Base-by-base conservation (phyloP, 1,140 invertebrate genomes). In the Cyphomyrmex costatus region DNA sequence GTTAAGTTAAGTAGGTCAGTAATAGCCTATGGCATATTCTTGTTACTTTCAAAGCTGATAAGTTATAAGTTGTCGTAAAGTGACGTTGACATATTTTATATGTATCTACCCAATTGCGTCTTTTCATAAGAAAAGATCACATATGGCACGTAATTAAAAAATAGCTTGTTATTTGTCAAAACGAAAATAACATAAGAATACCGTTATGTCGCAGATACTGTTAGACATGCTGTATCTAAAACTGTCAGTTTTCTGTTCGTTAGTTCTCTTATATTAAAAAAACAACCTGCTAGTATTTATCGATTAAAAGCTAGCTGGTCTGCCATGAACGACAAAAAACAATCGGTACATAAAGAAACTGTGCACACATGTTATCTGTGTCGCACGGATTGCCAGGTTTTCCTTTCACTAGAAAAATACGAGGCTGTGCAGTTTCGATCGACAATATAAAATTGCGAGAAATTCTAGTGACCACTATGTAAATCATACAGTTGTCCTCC, bases 381-480 rank as follows among this genome's bases (percentile, higher is more conserved):
- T 42, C 68, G 53, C 53, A 49, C 24, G 56, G 56, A 83, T 83
- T 73, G 68, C 68, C 56, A 36, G 49, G 79, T 83, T 74, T 73
- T 73, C 56, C 79, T 74, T 83, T 83, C 79, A 56, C 79, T 74
- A 60, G 42, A 74, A 83, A 83, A 83, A 74, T 83, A 83, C 53
- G 79, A 73, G 53, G n/a, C 36, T 60, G 24, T 60, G 74, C 42
- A 63, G 79, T 60, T 30, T 60, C 79, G 36, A 82, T 82, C 53
- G 79, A 16, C 66, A 36, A 24, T 73, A 27, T 73, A 60, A 83
- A 60, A 83, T 68, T 49, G 68, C 53, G 24, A 63, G 14, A 60
- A 60, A 7, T 12, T n/a, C 63, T n/a, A 68, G n/a, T 33, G 36
- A 19, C 19, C 27, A n/a, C 36, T 24, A 58, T 56, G 36, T 61